A percentile compares a stretch with the other conserved stretches of the same genome.
Evolutionary conservation across 2,888 invertebrate genomes (phyloP).

Genomic region (Amiota mariae): DNA sequence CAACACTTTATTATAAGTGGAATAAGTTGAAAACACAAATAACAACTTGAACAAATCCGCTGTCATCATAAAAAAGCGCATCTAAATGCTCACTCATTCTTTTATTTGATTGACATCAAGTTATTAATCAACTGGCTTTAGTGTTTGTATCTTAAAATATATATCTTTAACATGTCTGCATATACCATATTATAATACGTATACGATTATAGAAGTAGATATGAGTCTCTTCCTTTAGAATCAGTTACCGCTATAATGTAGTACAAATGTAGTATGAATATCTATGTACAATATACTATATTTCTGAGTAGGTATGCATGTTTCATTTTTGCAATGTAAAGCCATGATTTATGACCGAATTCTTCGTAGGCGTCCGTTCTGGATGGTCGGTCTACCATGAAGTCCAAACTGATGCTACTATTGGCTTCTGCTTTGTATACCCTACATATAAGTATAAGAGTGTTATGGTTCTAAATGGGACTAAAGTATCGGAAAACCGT

Average conservation of each 20-base stretch:
- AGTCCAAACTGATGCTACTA: slow-evolving; percentile 23
- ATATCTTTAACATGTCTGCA: slow-evolving; percentile 33
- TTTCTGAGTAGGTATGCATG: slow-evolving; percentile 8
- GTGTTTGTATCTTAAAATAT: neutral
- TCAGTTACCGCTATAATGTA: slow-evolving; percentile 44
- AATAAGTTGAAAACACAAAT: no score
- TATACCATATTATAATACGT: no score
- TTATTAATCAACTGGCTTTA: slow-evolving; percentile 60
- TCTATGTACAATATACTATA: no score
- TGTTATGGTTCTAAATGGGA: no score
- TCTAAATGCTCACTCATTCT: neutral
- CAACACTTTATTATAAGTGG: slow-evolving; percentile 29
- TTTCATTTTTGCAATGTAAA: slow-evolving; percentile 46
- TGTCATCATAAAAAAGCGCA: slow-evolving; percentile 51
- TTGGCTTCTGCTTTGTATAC: neutral
- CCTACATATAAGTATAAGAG: no score
- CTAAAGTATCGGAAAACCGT: no score
- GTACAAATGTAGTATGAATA: slow-evolving; percentile 3
- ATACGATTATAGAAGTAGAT: no score
- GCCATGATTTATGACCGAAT: slow-evolving; percentile 65
- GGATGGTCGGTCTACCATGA: slow-evolving; percentile 65
- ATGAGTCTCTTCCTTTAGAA: neutral
- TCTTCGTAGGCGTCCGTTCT: slow-evolving; percentile 69
- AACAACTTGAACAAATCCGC: slow-evolving; percentile 31
- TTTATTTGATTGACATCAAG: slow-evolving; percentile 68